These are phyloP conservation scores for Steinernema khuongi DNA, from an alignment of 1,140 invertebrate species.

Conservation along the genomic window DNA sequence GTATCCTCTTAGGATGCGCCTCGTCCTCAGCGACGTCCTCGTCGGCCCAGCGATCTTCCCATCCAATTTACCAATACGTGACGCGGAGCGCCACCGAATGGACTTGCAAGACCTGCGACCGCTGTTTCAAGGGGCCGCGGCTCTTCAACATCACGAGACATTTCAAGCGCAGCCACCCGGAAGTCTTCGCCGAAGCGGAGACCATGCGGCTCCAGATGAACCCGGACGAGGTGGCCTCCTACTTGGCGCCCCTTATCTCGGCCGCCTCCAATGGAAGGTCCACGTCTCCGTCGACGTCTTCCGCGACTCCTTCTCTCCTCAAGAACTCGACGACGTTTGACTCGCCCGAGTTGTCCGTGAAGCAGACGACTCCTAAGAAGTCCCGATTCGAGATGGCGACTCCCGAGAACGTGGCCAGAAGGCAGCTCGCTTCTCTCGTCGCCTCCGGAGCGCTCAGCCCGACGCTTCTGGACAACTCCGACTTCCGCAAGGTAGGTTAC, in stretches of 20 bases:
- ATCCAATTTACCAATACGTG: background rate
- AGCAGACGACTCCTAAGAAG: too few species aligned
- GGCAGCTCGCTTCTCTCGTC: too few species aligned
- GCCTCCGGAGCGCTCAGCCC: too few species aligned
- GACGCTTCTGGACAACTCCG: too few species aligned
- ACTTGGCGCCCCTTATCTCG: background rate
- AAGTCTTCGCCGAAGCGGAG: background rate
- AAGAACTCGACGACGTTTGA: too few species aligned
- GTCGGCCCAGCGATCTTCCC: background rate
- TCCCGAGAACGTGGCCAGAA: too few species aligned
- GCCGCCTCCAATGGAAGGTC: background rate
- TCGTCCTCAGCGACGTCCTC: too few species aligned
- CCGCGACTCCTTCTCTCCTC: background rate
- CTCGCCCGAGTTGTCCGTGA: too few species aligned
- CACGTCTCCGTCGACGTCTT: background rate
- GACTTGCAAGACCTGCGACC: background rate
- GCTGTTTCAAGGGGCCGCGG: background rate
- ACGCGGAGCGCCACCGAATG: background rate
- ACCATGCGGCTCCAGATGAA: background rate
- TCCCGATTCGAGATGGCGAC: too few species aligned
- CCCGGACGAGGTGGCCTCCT: background rate
- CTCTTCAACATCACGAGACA: background rate
- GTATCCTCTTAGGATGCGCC: too few species aligned
- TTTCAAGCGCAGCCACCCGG: slow-evolving; percentile 12
- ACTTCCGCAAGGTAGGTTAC: too few species aligned